Conservation (phyloP, 2,113 vertebrate species). For the Columbina picui region DNA sequence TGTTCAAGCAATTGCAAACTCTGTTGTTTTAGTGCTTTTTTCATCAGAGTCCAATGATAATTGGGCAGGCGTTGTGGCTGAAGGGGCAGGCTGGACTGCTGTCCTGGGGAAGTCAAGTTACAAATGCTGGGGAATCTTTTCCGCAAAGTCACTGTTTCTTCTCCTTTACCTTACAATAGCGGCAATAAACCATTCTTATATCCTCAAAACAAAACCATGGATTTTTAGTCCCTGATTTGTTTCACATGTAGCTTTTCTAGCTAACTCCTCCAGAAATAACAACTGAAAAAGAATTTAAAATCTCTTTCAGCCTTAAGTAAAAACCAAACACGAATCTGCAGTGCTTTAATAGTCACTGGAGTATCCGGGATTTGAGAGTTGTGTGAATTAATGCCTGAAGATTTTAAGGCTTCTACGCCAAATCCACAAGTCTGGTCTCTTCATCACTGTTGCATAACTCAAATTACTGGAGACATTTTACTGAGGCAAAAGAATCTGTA, state of each 20-base stretch:
- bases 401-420: slow-evolving; percentile 44
- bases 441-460: not conserved
- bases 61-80: not conserved
- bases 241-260: not conserved
- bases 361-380: slow-evolving; percentile 13
- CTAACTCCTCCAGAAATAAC: not conserved
- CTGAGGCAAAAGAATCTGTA: not conserved
- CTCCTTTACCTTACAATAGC: not conserved
- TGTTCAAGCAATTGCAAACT: not conserved
- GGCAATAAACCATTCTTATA: not conserved
- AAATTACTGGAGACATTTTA: not conserved
- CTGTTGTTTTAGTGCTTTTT: not conserved
- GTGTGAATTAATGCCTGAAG: slow-evolving; percentile 31
- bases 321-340: not conserved
- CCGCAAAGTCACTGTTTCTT: not conserved
- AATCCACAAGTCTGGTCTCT: slow-evolving; percentile 2
- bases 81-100: not conserved
- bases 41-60: not conserved
- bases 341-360: not conserved
- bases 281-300: not conserved
- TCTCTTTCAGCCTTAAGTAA: not conserved
- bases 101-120: not conserved
- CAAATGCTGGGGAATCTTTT: not conserved
- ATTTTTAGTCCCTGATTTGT: not conserved
- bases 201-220: not conserved